Evolutionary conservation across 2,113 vertebrate genomes (phyloP).

Genomic region (Lasiurus cinereus): DNA sequence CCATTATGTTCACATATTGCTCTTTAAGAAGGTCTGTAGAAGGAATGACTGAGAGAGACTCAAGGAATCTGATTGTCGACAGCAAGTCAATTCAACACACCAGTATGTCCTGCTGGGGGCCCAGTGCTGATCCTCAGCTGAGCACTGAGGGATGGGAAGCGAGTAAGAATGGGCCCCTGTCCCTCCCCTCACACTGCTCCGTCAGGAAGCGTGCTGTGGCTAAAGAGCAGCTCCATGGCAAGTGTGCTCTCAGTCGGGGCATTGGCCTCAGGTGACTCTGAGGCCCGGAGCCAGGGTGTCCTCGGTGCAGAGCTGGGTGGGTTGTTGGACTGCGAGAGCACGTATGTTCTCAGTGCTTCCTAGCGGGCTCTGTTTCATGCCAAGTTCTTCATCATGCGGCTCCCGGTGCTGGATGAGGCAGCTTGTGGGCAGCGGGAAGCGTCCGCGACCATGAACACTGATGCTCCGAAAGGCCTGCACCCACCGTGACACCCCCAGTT

Average conservation of each 20-base stretch:
- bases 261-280: background rate
- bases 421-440: background rate
- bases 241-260: background rate
- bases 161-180: background rate
- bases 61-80: background rate
- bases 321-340: no score
- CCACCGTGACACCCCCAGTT: background rate
- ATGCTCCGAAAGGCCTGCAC: background rate
- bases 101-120: background rate
- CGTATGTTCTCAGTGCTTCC: background rate
- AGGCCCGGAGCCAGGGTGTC: background rate
- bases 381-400: background rate
- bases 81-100: background rate
- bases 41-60: background rate
- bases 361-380: background rate
- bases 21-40: background rate
- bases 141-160: accelerated
- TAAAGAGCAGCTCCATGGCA: background rate
- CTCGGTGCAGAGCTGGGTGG: background rate
- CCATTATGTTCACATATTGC: background rate
- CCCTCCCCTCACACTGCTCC: background rate
- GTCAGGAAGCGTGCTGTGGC: background rate
- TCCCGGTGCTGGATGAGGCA: background rate
- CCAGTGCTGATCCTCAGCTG: no score
- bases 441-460: no score